Base-by-base conservation (phyloP, 2,888 invertebrate genomes). In the Rhodophaea formosa region DNA sequence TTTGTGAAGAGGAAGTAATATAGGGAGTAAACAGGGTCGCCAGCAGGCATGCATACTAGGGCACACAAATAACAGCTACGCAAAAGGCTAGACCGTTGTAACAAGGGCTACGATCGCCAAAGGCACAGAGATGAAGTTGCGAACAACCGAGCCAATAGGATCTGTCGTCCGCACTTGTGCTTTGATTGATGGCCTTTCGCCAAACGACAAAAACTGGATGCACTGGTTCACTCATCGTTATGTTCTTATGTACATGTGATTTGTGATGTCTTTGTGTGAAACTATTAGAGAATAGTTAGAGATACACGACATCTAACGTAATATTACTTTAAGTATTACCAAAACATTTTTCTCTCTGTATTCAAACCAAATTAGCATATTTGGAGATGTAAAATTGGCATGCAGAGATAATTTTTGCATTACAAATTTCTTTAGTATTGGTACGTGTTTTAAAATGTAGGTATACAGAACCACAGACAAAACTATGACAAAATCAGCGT, bases 71-170 rank as follows among this genome's bases (percentile, higher is more conserved):
- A 42, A 46, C 43, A 56, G 53, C 58, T 44, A 59, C 53, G 15
- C 17, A 47, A 46, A 60, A 46, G 54, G 60, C 53, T 45, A 58
- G 56, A 59, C 56, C 59, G 45, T 45, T 45, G 61, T 63, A 64
- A 61, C 60, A 61, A 63, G 63, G 62, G 65, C 61, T 53, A 61
- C 59, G 44, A 56, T 61, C 47, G 63, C 62, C 59, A 56, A 46
- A 51, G 56, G 60, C 57, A 59, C 53, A 54, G 59, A 46, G 23
- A 17, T 46, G n/a, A 46, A 23, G 46, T 39, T 39, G 29, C 51
- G 47, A 32, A 32, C 52, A 43, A 29, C 7, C 53, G 49, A 17
- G 54, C 46, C 47, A 47, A 47, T 47, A 47, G 29, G 44, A 45
- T 45, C 29, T 15, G 49, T 30, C 3, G 7, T 10, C 3, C 8